Evolutionary conservation across 2,113 vertebrate genomes (phyloP), one percentile per base, ranked within the genome.

Genomic region (Elaphurus davidianus): DNA sequence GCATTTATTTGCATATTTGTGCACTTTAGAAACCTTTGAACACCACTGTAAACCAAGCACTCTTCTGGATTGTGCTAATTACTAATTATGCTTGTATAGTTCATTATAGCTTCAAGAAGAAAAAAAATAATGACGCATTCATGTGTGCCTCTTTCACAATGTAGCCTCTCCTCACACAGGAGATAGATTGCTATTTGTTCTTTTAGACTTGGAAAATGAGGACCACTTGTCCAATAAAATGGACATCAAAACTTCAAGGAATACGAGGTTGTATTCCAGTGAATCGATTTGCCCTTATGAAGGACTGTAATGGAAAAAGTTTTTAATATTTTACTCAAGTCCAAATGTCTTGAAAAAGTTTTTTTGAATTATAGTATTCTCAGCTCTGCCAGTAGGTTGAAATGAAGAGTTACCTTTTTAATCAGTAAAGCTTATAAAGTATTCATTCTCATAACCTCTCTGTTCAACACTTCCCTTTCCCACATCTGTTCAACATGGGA

Each of bases 381-480:
- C 84, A 9, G 28, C 54, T 92, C 87, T 96, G 87, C 96, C 47
- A 57, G 74, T 36, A 55, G 71, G 79, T 84, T 90, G 40, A 90
- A 90, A 90, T 87, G 79, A 94, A 94, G 92, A 95, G 87, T 43
- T 96, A n/a, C 21, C 30, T 84, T 96, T 96, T 84, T 97, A 62
- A 97, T 97, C 87, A 85, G 60, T 6, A 54, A 95, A 90, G 45
- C 62, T 95, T 60, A 98, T 96, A 79, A 98, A 97, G 71, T 96
- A 94, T 97, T 96, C 87, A 97, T 97, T 95, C 92, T 6, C 55
- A 50, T 71, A 87, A 74, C 67, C 84, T 86, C 91, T 67, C 86
- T 76, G 52, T 45, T 92, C 76, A 85, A 54, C 27, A 40, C 7
- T 86, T 74, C n/a, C 12, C 84, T 96, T 74, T 87, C 52, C 54